Evolutionary conservation across 92 coral and sea anemone species (phyloP).

Genomic region (Epizoanthus ramosus): DNA sequence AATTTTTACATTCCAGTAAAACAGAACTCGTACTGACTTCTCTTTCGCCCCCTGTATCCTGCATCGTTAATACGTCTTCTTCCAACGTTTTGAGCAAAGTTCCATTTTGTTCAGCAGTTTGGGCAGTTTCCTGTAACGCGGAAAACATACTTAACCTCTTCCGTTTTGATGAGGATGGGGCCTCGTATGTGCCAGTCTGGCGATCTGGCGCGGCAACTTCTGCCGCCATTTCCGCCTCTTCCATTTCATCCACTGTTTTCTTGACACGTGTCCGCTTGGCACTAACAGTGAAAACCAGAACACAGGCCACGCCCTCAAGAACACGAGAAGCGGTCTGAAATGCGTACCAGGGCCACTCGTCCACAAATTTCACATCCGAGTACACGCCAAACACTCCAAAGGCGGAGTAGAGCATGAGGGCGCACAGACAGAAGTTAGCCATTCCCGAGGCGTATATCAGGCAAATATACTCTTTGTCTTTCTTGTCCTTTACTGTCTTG

Average conservation of each 20-base stretch:
- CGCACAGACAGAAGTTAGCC: slow-evolving; percentile 61
- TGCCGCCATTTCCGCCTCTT: not conserved
- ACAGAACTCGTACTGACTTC: too few species aligned
- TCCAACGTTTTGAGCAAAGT: not conserved
- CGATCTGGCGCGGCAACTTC: not conserved
- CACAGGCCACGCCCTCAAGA: slow-evolving; percentile 67
- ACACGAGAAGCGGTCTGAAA: slow-evolving; percentile 72
- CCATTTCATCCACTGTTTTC: slow-evolving; percentile 20
- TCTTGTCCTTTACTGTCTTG: slow-evolving; percentile 51
- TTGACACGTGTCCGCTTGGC: slow-evolving; percentile 70
- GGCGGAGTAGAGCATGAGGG: slow-evolving; percentile 66
- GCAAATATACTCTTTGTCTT: slow-evolving; percentile 63
- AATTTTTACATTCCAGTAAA: too few species aligned
- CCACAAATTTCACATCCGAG: slow-evolving; percentile 64
- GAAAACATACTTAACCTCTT: slow-evolving; percentile 69
- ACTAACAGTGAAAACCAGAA: slow-evolving; percentile 74
- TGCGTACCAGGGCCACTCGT: slow-evolving; percentile 76
- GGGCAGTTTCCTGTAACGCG: slow-evolving; percentile 44
- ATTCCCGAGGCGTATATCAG: slow-evolving; percentile 69
- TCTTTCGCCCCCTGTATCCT: too few species aligned
- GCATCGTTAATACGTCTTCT: not conserved
- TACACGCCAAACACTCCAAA: slow-evolving; percentile 83
- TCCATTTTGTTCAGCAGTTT: not conserved
- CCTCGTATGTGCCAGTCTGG: not conserved
- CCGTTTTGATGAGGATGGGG: slow-evolving; percentile 9